phyloP scores from a whole-genome alignment of 2,888 invertebrate species.

The Leucozona laternaria region DNA sequence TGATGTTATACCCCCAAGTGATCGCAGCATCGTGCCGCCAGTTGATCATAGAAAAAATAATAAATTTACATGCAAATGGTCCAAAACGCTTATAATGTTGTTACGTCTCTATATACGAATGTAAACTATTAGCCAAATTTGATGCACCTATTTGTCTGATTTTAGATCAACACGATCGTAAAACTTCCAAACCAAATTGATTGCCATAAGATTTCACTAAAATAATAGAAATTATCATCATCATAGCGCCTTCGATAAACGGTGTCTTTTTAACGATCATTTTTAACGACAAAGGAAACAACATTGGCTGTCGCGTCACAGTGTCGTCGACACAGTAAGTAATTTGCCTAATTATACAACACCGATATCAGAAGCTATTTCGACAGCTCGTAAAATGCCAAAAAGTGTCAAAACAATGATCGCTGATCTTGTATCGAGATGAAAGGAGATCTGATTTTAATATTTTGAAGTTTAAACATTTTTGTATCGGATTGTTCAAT shows the following conservation, averaged over 20 bases:
- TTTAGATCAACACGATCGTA: conserved; percentile 55
- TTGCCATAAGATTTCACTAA: conserved; percentile 56
- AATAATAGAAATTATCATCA: conserved; percentile 34
- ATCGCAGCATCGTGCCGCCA: neutral
- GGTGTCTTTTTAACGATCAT: conserved; percentile 51
- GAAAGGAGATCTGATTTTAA: neutral
- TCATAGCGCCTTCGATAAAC: conserved; percentile 42
- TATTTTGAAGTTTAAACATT: neutral
- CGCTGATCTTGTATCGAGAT: neutral
- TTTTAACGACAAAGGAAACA: conserved; percentile 16
- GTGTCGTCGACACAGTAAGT: conserved; percentile 18
- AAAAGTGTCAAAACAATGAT: neutral
- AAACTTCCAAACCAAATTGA: conserved; percentile 55
- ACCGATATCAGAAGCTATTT: conserved; percentile 1
- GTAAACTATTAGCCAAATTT: conserved; percentile 50
- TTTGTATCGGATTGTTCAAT: neutral
- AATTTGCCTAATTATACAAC: conserved; percentile 47
- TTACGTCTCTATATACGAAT: neutral
- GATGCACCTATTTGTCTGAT: conserved; percentile 38
- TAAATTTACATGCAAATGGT: conserved; percentile 65
- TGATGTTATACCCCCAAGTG: conserved; percentile 49
- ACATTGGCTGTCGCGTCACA: conserved; percentile 6
- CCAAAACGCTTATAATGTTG: too few species aligned
- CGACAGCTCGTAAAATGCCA: conserved; percentile 6
- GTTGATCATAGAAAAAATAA: conserved; percentile 8